Percentiles rank a stretch among this genome's conserved stretches.
Evolutionary conservation across 2,888 invertebrate genomes (phyloP).

Genomic region (Nephrotoma appendiculata): DNA sequence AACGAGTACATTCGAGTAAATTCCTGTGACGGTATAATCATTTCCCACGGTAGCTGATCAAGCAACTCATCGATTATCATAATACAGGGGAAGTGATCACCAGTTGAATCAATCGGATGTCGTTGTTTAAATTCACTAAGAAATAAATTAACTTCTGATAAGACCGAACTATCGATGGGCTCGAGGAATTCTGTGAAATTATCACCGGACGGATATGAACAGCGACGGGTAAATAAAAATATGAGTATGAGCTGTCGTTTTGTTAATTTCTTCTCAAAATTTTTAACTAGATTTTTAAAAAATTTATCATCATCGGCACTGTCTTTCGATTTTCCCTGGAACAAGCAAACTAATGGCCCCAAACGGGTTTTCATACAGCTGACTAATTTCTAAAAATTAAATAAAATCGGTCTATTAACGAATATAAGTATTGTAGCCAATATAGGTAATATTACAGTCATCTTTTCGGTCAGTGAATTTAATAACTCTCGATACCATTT

Average conservation of each 20-base stretch:
- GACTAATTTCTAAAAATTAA: not conserved
- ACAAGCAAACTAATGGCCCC: conserved; percentile 8
- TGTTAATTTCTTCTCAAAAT: not conserved
- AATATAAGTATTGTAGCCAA: not conserved
- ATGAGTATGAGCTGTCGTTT: not conserved
- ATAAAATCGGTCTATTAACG: not conserved
- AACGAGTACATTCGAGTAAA: conserved; percentile 10
- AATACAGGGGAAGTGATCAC: conserved; percentile 6
- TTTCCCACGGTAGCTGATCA: conserved; percentile 12
- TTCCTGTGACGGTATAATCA: conserved; percentile 10
- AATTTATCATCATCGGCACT: not conserved
- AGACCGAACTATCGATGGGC: not conserved
- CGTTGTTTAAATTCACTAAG: not conserved
- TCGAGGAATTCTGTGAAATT: not conserved
- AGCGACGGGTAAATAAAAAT: not conserved
- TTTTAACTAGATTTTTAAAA: not conserved
- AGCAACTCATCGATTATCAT: conserved; percentile 11
- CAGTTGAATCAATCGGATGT: too few species aligned
- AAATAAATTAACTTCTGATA: not conserved
- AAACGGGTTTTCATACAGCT: not conserved
- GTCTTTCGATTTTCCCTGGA: conserved; percentile 1
- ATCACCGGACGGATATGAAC: too few species aligned
- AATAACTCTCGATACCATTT: not conserved
- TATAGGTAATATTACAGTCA: not conserved
- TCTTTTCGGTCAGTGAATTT: not conserved